phyloP scores from a whole-genome alignment of 2,113 vertebrate species.

The Panthera leo region DNA sequence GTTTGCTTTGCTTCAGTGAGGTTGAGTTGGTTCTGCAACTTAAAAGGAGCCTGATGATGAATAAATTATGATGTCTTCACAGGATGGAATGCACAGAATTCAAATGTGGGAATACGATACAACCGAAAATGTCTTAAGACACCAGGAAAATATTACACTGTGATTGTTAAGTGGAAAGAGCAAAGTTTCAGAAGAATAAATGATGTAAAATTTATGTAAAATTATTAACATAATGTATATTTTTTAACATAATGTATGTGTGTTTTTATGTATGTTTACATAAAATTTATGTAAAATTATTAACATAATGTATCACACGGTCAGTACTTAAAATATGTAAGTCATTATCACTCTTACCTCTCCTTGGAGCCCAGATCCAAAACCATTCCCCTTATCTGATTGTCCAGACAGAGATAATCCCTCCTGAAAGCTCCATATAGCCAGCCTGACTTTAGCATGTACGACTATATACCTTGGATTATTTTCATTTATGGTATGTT shows the following conservation, averaged over 20 bases:
- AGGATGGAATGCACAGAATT: neutral
- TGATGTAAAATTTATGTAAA: neutral
- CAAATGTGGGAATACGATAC: neutral
- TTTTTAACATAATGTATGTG: neutral
- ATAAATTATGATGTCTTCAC: neutral
- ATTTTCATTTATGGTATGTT: neutral
- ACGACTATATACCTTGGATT: neutral
- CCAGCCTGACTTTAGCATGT: neutral
- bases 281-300: neutral
- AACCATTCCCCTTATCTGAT: neutral
- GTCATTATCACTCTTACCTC: neutral
- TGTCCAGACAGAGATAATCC: neutral
- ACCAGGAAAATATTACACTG: neutral
- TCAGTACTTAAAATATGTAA: neutral
- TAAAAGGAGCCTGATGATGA: neutral
- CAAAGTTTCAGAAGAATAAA: neutral
- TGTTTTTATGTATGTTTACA: too few species aligned
- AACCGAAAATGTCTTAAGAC: neutral
- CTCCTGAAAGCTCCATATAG: neutral
- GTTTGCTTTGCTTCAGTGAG: neutral
- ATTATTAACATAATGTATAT: neutral
- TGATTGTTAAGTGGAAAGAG: neutral
- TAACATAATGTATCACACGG: neutral
- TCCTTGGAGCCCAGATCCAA: neutral
- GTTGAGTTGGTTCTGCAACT: neutral